phyloP scores from a whole-genome alignment of 2,113 vertebrate species.

The human (Homo sapiens) region GRCh38 chr17:18447501-18448000 shows the following conservation, averaged over 20 bases:
- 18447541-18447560: not conserved
- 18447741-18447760: not conserved
- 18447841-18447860: not conserved
- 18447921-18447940: not conserved
- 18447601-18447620: not conserved
- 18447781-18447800: not conserved
- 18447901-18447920: not conserved
- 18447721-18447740: not conserved
- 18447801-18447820: not conserved
- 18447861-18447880: not conserved
- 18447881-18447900: too few relatives aligned
- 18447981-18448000: not conserved
- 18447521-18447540: not conserved
- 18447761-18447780: not conserved
- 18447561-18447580: not conserved
- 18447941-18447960: not conserved
- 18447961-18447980: not conserved
- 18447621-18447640: not conserved
- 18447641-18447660: not conserved
- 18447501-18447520: not conserved
- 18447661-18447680: not conserved
- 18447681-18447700: not conserved
- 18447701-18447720: not conserved
- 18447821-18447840: not conserved
- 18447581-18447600: not conserved